Percentiles rank a stretch among this genome's conserved stretches.
phyloP scores from a whole-genome alignment of 2,888 invertebrate species.

The Mimumesa dahlbomi region DNA sequence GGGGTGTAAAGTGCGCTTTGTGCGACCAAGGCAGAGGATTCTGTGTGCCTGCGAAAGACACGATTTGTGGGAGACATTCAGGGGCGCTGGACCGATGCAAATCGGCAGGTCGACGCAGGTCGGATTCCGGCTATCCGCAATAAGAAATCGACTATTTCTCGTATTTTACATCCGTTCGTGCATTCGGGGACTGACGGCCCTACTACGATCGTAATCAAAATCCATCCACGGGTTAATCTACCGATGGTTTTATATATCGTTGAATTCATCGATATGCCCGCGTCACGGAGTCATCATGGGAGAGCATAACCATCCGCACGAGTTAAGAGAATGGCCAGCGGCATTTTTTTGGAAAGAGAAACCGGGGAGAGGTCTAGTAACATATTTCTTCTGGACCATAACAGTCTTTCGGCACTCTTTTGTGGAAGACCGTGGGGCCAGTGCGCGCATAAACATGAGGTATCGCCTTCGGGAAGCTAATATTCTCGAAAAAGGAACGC shows the following conservation, averaged over 20 bases:
- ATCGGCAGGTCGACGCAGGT: conserved; percentile 67
- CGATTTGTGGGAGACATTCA: conserved; percentile 69
- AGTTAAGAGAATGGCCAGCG: conserved; percentile 35
- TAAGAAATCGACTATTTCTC: conserved; percentile 42
- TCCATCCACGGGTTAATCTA: no score
- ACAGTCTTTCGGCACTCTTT: conserved; percentile 66
- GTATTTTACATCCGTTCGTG: not conserved
- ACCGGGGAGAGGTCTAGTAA: conserved; percentile 39
- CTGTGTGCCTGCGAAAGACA: conserved; percentile 45
- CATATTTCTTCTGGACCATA: conserved; percentile 57
- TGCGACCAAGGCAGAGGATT: conserved; percentile 13
- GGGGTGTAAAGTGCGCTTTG: conserved; percentile 54
- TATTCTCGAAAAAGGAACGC: conserved; percentile 49
- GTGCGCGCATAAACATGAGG: conserved; percentile 59
- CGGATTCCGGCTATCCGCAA: conserved; percentile 54
- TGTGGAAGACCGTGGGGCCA: conserved; percentile 39
- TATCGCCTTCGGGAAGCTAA: conserved; percentile 51
- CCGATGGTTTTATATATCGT: no score
- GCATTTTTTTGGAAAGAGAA: conserved; percentile 31
- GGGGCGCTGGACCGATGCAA: conserved; percentile 71
- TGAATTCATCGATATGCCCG: not conserved
- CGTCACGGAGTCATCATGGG: no score
- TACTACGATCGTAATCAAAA: no score
- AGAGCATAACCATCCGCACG: conserved; percentile 5
- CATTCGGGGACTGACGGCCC: no score